Evolutionary conservation across 2,113 vertebrate species (phyloP), one percentile per base, ranked within the genome.

Genomic region (Probosciger aterrimus): DNA sequence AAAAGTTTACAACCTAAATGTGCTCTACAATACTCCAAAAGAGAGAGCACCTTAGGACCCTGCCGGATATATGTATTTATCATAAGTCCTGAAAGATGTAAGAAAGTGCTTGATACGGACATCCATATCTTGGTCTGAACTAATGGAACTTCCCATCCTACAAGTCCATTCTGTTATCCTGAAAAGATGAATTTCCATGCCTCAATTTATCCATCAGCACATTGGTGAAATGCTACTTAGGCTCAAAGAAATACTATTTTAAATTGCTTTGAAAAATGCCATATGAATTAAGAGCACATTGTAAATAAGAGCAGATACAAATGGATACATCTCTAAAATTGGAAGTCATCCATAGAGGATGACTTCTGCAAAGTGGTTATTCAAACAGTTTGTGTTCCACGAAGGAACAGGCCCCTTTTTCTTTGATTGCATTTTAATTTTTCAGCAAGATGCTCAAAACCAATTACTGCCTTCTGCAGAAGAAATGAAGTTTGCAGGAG

Each of bases 401-500:
- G 35, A 62, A 11, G 78, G 57, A 86, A 69, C 11, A 43, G 59
- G 28, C 7, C 10, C 23, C 23, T 47, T 91, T 68, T 50, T 68
- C 37, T 79, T 89, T 78, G 7, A 83, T 59, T 93, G 41, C 24
- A 35, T 71, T 87, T n/a, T 69, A 43, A 16, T 73, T 86, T 79
- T 95, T 87, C 44, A 79, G 41, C 65, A 25, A 39, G 16, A 37
- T 89, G 33, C 30, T 82, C 60, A 71, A 67, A 37, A 76, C 10
- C 67, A 53, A 8, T 64, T 64, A 43, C 43, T 47, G 37, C 28
- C 43, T 80, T 81, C n/a, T 6, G 6, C 24, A n/a, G 12, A 92
- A 85, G 60, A 76, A 95, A 92, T 4, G 24, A 82, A 53, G 43
- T 68, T 94, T 92, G 91, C 96, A 92, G 92, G 44, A 53, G 31